phyloP scores from a whole-genome alignment of 2,797 vertebrate genomes.

The Pseudotriccus pelzelni region DNA sequence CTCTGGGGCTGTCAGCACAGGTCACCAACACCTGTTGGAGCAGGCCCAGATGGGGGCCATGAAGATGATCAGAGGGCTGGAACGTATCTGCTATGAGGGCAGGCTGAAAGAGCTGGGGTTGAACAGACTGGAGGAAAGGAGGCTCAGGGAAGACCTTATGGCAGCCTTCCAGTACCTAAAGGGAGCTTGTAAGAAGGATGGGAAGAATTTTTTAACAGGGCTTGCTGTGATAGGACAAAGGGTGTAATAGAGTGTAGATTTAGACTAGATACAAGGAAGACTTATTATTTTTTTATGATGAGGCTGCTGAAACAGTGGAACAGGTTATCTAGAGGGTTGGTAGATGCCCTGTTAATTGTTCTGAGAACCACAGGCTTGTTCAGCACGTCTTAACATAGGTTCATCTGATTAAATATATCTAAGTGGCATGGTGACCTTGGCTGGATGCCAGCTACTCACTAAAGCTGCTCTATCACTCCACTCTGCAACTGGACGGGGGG shows the following conservation, averaged over 20 bases:
- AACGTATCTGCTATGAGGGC: not conserved
- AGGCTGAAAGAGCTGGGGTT: not conserved
- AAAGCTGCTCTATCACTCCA: not conserved
- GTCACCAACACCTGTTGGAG: not conserved
- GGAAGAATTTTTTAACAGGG: not conserved
- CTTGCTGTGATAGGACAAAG: not conserved
- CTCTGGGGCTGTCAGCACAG: not conserved
- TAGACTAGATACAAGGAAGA: not conserved
- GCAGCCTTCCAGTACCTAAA: not conserved
- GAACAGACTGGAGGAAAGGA: not conserved
- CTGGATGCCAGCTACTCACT: not conserved
- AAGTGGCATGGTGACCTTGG: not conserved
- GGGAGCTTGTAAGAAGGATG: not conserved
- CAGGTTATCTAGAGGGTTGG: not conserved
- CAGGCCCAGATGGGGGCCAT: accelerated
- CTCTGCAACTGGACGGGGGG: not conserved
- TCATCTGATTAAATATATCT: not conserved
- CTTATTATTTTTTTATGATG: not conserved
- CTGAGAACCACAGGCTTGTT: not conserved
- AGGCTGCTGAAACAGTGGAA: not conserved
- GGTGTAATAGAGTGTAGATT: not conserved
- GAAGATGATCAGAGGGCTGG: not conserved
- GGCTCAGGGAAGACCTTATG: not conserved
- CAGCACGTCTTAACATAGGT: not conserved
- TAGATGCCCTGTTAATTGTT: not conserved